Evolutionary conservation across 2,113 vertebrate species (phyloP).

Genomic region (Trogon melanurus): DNA sequence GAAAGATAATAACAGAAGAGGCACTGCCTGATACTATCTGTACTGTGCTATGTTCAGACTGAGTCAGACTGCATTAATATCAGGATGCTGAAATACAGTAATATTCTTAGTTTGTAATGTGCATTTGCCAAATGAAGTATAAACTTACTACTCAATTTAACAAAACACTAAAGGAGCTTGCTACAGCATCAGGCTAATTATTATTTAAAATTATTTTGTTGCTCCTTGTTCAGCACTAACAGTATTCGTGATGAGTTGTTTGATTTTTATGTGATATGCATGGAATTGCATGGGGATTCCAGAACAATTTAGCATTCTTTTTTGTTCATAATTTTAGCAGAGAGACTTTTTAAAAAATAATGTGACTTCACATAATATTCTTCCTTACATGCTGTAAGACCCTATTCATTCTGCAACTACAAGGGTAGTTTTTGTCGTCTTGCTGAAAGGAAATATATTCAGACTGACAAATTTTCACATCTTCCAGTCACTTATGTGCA

Average conservation of each 20-base stretch:
- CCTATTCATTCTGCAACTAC: conserved; percentile 23
- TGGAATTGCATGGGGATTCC: conserved; percentile 8
- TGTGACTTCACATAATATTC: conserved; percentile 36
- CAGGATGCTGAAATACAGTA: background rate
- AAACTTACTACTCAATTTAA: conserved; percentile 46
- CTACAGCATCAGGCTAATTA: conserved; percentile 29
- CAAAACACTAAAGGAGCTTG: conserved; percentile 20
- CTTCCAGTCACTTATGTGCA: background rate
- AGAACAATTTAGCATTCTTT: conserved; percentile 34
- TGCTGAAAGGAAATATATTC: conserved; percentile 4
- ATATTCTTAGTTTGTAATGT: background rate
- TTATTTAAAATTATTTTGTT: conserved; percentile 60
- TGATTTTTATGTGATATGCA: conserved; percentile 24
- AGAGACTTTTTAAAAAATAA: conserved; percentile 47
- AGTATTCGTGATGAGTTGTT: conserved; percentile 47
- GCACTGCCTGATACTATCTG: background rate
- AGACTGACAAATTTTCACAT: conserved; percentile 25
- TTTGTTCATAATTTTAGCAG: conserved; percentile 26
- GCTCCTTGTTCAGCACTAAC: conserved; percentile 12
- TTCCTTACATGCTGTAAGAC: conserved; percentile 29
- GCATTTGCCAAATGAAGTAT: conserved; percentile 28
- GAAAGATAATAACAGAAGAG: background rate
- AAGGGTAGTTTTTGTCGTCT: background rate
- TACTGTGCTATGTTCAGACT: background rate
- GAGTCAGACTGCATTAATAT: background rate